These are phyloP conservation scores for Eupithecia tripunctaria DNA, from an alignment of 2,888 invertebrate species.

Conservation along the genomic window DNA sequence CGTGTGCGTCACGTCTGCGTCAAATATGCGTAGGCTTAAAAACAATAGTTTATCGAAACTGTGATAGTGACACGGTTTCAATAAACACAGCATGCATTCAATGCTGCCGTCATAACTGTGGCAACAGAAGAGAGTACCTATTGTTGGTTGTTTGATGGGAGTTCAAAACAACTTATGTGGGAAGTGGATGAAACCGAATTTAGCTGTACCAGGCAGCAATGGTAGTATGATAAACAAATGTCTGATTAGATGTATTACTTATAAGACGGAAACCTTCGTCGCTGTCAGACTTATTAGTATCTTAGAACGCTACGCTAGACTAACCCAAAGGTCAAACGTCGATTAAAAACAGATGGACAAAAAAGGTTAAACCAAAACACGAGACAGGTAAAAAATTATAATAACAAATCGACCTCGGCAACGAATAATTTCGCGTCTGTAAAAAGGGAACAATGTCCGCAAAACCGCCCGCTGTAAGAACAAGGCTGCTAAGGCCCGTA, in stretches of 20 bases:
- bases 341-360: slow-evolving; percentile 1
- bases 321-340: slow-evolving; percentile 7
- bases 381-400: slow-evolving; percentile 9
- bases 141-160: slow-evolving; percentile 22
- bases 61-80: slow-evolving; percentile 32
- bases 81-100: slow-evolving; percentile 25
- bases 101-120: slow-evolving; percentile 27
- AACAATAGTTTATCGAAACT: slow-evolving; percentile 54
- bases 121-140: slow-evolving; percentile 17
- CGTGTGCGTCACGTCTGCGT: slow-evolving; percentile 62
- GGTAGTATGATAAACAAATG: background rate
- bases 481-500: no score
- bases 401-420: slow-evolving; percentile 11
- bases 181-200: background rate
- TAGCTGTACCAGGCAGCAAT: background rate
- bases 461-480: background rate
- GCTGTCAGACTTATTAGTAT: background rate
- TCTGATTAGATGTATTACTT: background rate
- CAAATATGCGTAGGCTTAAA: slow-evolving; percentile 59
- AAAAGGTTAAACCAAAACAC: slow-evolving; percentile 6
- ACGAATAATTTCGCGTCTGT: slow-evolving; percentile 12
- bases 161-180: background rate
- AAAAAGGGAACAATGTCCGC: slow-evolving; percentile 13
- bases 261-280: background rate
- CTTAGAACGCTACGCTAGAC: slow-evolving; percentile 4